Evolutionary conservation across 2,888 invertebrate genomes (phyloP).

Genomic region (Acleris sparsana): DNA sequence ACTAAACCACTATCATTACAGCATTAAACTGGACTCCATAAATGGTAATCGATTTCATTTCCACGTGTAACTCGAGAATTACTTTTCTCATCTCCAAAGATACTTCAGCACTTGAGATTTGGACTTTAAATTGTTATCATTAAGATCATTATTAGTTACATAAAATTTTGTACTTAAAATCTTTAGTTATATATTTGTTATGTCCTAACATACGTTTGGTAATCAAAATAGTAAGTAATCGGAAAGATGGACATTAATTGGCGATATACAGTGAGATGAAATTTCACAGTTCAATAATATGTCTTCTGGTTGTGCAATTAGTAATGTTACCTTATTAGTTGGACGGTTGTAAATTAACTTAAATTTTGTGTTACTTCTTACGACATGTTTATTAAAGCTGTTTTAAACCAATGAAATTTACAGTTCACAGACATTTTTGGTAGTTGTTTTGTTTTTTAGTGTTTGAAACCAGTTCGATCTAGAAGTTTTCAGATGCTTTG

Average conservation of each 20-base stretch:
- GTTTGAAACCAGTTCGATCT: too few species aligned
- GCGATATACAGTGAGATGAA: not conserved
- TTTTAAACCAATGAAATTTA: not conserved
- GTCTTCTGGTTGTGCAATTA: slow-evolving; percentile 5
- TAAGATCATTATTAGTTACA: not conserved
- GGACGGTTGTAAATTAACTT: not conserved
- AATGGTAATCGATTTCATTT: slow-evolving; percentile 22
- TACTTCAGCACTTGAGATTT: not conserved
- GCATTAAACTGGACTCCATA: slow-evolving; percentile 16
- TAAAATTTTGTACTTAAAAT: not conserved
- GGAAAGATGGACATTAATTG: slow-evolving; percentile 12
- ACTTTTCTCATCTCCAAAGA: not conserved
- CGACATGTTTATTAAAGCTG: not conserved
- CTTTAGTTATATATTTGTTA: not conserved
- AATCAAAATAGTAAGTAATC: slow-evolving; percentile 9
- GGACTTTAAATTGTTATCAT: not conserved
- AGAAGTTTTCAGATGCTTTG: too few species aligned
- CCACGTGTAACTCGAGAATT: not conserved
- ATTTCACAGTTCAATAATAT: slow-evolving; percentile 14
- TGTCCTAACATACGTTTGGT: slow-evolving; percentile 3
- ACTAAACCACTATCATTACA: slow-evolving; percentile 8
- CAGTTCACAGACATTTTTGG: too few species aligned
- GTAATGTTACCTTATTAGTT: slow-evolving; percentile 3
- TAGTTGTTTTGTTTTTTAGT: too few species aligned
- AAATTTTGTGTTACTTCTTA: not conserved